Conservation (phyloP, 2,797 vertebrate species). For the Chrosomus eos region DNA sequence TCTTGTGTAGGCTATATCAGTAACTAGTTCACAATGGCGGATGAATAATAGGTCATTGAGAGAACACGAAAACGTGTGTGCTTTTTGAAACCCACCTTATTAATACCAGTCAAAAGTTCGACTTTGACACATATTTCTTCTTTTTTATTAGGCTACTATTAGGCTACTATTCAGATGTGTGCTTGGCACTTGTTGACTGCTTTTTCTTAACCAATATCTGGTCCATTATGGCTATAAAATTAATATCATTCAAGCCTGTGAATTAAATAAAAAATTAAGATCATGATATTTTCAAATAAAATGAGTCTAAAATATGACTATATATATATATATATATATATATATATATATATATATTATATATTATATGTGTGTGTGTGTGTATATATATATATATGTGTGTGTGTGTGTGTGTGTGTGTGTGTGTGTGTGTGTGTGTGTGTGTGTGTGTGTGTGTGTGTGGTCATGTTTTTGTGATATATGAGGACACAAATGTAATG, state of each 20-base stretch:
- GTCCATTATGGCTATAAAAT: background rate
- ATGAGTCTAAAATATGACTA: background rate
- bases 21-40: background rate
- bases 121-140: background rate
- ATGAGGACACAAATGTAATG: too few relatives aligned
- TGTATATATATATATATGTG: too few relatives aligned
- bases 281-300: background rate
- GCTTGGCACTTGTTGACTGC: background rate
- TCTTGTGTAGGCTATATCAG: constrained; percentile 7
- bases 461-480: too few relatives aligned
- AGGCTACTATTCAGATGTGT: background rate
- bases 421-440: too few relatives aligned
- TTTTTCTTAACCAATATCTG: background rate
- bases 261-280: background rate
- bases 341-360: too few relatives aligned
- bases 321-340: too few relatives aligned
- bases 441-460: too few relatives aligned
- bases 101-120: background rate
- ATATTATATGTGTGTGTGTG: too few relatives aligned
- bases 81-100: background rate
- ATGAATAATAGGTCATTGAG: background rate
- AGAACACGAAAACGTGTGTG: background rate
- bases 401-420: too few relatives aligned
- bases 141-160: background rate
- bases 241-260: background rate